Base-by-base conservation (phyloP, 2,113 vertebrate species). In the Pollachius pollachius region DNA sequence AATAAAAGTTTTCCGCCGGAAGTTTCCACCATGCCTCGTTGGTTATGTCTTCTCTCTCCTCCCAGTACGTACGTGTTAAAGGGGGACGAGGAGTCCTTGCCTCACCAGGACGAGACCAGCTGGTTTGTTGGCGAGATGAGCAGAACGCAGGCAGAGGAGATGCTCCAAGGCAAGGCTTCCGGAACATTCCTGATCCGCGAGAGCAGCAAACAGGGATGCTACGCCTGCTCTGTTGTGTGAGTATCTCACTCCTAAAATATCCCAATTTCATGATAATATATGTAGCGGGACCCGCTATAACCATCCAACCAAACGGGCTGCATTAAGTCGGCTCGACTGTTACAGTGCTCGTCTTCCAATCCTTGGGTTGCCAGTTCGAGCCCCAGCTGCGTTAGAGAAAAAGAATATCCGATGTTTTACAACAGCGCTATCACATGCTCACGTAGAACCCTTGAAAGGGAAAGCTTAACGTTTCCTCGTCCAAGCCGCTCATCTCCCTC, bases 191-290 rank as follows among this genome's bases (percentile, higher is more conserved):
- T 99, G 85, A 96, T 99, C 89, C 95, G 96, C 0, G 95, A 98
- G 86, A 98, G 96, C 76, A 98, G 96, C 93, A 89, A 95, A 89
- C 96, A 97, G 87, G 96, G 97, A 76, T 96, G 95, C 79, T 99
- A 96, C 17, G 96, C 97, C 86, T 99, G 97, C 92, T 99, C 97
- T 63, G 97, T 99, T 78, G 95, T 99, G 97, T 99, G 90, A 97
- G 97, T 96, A 60, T 5, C 9, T 69, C 41, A 12, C 12, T 12
- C 12, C 11, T 7, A 48, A 48, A 48, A 48, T 12, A 48, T 12
- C 8, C 8, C 8, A 48, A 48, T 12, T 48, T 48, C 41, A 48
- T 48, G 41, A 9, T 13, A 48, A 48, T 48, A 25, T 5, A 15
- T 30, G 54, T 16, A 7, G 54, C 15, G 54, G 54, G 54, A 48